These are phyloP conservation scores for Brachionichthys hirsutus DNA, from an alignment of 2,113 vertebrate genomes.

Conservation along the genomic window DNA sequence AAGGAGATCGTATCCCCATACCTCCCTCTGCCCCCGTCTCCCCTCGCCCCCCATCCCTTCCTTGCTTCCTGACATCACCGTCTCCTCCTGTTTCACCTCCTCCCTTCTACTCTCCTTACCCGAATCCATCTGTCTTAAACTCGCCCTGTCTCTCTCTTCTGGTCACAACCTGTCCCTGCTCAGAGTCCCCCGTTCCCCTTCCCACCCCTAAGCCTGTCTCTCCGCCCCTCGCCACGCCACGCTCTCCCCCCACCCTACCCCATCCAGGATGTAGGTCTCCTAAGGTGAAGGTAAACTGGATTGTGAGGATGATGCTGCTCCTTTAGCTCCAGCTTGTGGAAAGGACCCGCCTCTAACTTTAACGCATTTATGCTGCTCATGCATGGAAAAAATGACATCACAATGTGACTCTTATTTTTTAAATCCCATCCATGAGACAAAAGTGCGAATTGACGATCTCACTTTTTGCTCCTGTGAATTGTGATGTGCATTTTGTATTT, in stretches of 20 bases:
- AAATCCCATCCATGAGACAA: too few species aligned
- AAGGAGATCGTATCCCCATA: constrained; percentile 24
- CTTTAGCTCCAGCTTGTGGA: constrained; percentile 16
- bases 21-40: constrained; percentile 31
- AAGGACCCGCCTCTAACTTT: constrained; percentile 8
- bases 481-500: too few species aligned
- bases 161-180: constrained; percentile 23
- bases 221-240: constrained; percentile 58
- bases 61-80: constrained; percentile 24
- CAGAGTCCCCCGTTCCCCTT: constrained; percentile 50
- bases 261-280: constrained; percentile 80
- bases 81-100: constrained; percentile 22
- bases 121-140: constrained; percentile 21
- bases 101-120: constrained; percentile 14
- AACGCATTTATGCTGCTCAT: background rate
- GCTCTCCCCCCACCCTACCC: constrained; percentile 76
- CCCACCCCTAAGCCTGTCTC: constrained; percentile 32
- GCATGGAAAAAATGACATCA: background rate
- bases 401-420: background rate
- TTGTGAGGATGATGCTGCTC: constrained; percentile 8
- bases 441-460: too few species aligned
- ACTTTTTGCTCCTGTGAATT: too few species aligned
- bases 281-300: constrained; percentile 84
- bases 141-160: constrained; percentile 22
- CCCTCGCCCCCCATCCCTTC: constrained; percentile 37